Evolutionary conservation across 2,888 invertebrate genomes (phyloP).

Genomic region (Cinara cedri): DNA sequence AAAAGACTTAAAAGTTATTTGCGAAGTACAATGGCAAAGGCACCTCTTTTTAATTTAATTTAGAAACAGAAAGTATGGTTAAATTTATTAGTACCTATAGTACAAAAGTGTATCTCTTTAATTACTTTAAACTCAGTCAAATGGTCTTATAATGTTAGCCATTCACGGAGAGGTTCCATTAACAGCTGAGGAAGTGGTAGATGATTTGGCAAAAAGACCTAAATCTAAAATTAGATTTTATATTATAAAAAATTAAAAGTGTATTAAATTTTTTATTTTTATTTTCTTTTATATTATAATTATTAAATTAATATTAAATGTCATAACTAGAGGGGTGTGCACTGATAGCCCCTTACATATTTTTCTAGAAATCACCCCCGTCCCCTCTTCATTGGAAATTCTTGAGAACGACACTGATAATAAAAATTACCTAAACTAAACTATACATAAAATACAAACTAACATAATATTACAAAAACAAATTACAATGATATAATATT

Average conservation of each 20-base stretch:
- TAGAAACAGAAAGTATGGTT: conserved; percentile 11
- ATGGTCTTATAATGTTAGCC: conserved; percentile 6
- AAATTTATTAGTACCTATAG: conserved; percentile 18
- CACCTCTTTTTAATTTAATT: conserved; percentile 6
- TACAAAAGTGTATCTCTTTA: conserved; percentile 8
- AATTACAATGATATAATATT: too few species aligned
- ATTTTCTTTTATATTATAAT: too few species aligned
- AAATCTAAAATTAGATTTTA: not conserved
- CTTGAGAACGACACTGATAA: conserved; percentile 21
- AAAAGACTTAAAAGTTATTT: conserved; percentile 57
- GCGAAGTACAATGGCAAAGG: conserved; percentile 56
- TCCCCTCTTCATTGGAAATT: not conserved
- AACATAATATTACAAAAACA: too few species aligned
- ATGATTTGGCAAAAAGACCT: not conserved
- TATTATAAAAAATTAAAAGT: not conserved
- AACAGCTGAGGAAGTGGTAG: conserved; percentile 2
- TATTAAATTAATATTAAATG: too few species aligned
- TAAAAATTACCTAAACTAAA: too few species aligned
- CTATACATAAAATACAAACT: too few species aligned
- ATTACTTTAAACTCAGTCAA: conserved; percentile 3
- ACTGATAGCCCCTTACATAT: not conserved
- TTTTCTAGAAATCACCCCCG: conserved; percentile 11
- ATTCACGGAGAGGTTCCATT: not conserved
- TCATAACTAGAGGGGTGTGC: too few species aligned
- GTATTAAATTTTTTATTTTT: not conserved